These are phyloP conservation scores for Hapalemur alaotrensis DNA, from an alignment of 2,797 vertebrate genomes.

Conservation along the genomic window DNA sequence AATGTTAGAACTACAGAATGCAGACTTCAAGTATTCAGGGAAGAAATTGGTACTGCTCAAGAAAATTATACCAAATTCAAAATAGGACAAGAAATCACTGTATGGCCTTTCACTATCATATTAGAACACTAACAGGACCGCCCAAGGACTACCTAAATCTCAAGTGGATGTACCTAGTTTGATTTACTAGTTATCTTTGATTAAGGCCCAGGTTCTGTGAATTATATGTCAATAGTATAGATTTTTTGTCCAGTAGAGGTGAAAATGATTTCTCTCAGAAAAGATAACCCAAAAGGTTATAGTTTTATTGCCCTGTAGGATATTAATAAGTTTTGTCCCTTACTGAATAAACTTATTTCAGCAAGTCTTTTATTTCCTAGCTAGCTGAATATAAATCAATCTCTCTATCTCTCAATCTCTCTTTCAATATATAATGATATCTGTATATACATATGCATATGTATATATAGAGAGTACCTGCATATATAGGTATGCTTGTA, in stretches of 20 bases:
- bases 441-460: background rate
- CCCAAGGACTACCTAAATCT: constrained; percentile 31
- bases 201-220: constrained; percentile 31
- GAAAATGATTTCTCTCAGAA: constrained; percentile 62
- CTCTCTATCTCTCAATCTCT: background rate
- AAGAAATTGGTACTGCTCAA: background rate
- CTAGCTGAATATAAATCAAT: background rate
- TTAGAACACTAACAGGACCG: constrained; percentile 1
- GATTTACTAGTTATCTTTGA: constrained; percentile 32
- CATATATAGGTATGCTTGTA: background rate
- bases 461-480: background rate
- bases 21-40: background rate
- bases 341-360: constrained; percentile 11
- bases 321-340: constrained; percentile 58
- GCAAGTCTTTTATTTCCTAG: constrained; percentile 4
- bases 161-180: background rate
- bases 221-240: constrained; percentile 24
- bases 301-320: constrained; percentile 25
- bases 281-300: constrained; percentile 38
- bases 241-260: constrained; percentile 49
- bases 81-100: background rate
- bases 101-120: background rate
- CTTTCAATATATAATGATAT: background rate
- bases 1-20: background rate
- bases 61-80: background rate